These are phyloP conservation scores for Lophotis ruficrista DNA, from an alignment of 2,113 vertebrate genomes.

Conservation along the genomic window DNA sequence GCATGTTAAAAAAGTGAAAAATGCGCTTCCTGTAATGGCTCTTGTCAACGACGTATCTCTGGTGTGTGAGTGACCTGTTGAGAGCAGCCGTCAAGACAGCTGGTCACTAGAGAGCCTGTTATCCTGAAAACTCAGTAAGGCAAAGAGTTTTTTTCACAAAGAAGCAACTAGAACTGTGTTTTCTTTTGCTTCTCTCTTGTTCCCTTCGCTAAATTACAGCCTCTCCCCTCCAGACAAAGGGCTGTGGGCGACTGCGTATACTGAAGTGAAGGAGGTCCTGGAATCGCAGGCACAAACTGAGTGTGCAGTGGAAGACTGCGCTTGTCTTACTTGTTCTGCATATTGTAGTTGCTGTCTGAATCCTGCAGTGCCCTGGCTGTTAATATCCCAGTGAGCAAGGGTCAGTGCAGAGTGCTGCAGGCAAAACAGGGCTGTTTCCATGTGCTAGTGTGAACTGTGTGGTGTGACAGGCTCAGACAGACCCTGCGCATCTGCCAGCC, in stretches of 20 bases:
- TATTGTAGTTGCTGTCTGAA: neutral
- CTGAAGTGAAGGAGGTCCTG: neutral
- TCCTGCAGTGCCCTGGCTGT: neutral
- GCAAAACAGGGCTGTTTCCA: neutral
- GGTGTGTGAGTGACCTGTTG: neutral
- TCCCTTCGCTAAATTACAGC: neutral
- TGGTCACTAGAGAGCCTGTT: neutral
- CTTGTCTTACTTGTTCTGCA: neutral
- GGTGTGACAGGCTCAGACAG: neutral
- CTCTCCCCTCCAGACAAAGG: neutral
- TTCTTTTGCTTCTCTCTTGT: neutral
- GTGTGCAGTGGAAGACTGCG: neutral
- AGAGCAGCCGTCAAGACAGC: neutral
- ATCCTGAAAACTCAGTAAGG: neutral
- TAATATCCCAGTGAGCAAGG: neutral
- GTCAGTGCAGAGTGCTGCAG: neutral
- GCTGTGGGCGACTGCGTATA: neutral
- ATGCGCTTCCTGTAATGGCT: neutral
- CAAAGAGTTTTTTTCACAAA: neutral
- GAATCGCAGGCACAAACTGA: neutral
- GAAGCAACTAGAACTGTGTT: neutral
- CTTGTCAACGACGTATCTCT: neutral
- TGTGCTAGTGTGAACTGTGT: neutral
- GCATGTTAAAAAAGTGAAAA: neutral
- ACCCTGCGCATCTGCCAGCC: neutral